phyloP scores from a whole-genome alignment of 2,113 vertebrate genomes.

The Limnothrissa miodon region DNA sequence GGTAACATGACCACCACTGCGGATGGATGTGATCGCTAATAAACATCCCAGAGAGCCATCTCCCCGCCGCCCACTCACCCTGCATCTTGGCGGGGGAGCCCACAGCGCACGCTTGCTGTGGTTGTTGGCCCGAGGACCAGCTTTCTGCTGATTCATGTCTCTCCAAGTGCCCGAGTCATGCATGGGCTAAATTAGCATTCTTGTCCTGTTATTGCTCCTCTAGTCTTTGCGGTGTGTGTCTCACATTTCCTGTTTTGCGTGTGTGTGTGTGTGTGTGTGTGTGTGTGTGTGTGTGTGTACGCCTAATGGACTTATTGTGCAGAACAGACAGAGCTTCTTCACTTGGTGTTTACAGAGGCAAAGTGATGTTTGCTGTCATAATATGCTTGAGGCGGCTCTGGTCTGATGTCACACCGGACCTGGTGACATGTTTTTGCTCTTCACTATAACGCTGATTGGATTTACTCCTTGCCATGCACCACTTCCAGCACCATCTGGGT shows the following conservation, averaged over 20 bases:
- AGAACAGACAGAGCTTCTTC: slow-evolving; percentile 38
- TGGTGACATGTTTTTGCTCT: background rate
- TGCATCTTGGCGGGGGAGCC: background rate
- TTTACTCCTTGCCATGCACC: background rate
- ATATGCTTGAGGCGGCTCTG: slow-evolving; percentile 31
- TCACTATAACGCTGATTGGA: background rate
- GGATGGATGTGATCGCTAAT: background rate
- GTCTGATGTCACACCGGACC: slow-evolving; percentile 19
- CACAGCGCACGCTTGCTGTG: background rate
- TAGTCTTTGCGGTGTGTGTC: background rate
- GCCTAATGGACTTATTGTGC: background rate
- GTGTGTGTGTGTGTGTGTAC: slow-evolving; percentile 12
- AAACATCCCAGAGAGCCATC: background rate
- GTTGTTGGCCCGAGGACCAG: background rate
- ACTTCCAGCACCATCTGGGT: background rate
- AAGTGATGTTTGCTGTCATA: slow-evolving; percentile 51
- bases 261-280: slow-evolving; percentile 31
- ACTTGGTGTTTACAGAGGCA: slow-evolving; percentile 43
- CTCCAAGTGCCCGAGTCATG: background rate
- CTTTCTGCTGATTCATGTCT: slow-evolving; percentile 11
- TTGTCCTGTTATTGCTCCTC: background rate
- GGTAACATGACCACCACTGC: background rate
- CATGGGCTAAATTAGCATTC: background rate
- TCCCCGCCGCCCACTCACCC: background rate
- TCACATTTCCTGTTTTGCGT: background rate